A percentile compares a stretch with the other conserved stretches of the same genome.
Conservation (phyloP, 2,113 vertebrate species). For the Galemys pyrenaicus region DNA sequence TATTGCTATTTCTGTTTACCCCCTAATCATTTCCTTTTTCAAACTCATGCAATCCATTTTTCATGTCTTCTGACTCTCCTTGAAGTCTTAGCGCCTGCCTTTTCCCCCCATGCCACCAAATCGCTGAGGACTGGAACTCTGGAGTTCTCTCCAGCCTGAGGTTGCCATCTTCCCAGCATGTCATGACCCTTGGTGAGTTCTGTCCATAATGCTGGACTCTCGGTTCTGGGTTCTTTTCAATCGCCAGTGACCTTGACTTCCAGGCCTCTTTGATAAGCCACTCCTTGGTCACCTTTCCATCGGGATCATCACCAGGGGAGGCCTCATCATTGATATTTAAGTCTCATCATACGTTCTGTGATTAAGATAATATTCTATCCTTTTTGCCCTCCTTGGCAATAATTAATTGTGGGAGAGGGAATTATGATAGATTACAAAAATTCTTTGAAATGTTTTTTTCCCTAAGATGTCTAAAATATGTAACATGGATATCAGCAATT, state of each 20-base stretch:
- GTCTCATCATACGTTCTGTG: background rate
- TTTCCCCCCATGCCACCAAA: background rate
- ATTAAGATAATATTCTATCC: background rate
- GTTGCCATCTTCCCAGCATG: background rate
- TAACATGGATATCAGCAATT: background rate
- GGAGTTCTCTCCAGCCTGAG: background rate
- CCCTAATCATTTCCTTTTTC: background rate
- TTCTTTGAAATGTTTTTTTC: conserved; percentile 9
- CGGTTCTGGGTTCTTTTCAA: background rate
- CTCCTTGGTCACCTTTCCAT: background rate
- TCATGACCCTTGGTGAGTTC: background rate
- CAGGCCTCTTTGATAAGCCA: background rate
- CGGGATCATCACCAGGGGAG: background rate
- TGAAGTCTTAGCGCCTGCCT: background rate
- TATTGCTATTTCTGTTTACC: background rate
- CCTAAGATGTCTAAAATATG: background rate
- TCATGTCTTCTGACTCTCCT: background rate
- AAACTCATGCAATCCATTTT: background rate
- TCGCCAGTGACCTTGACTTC: background rate
- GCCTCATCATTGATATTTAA: background rate
- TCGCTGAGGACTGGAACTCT: background rate
- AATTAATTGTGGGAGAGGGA: background rate
- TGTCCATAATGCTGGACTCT: background rate
- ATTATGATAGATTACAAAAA: conserved; percentile 40
- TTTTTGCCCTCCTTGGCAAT: background rate